Evolutionary conservation across 92 coral and sea anemone genomes (phyloP).

Genomic region (Zoanthus sansibaricus): DNA sequence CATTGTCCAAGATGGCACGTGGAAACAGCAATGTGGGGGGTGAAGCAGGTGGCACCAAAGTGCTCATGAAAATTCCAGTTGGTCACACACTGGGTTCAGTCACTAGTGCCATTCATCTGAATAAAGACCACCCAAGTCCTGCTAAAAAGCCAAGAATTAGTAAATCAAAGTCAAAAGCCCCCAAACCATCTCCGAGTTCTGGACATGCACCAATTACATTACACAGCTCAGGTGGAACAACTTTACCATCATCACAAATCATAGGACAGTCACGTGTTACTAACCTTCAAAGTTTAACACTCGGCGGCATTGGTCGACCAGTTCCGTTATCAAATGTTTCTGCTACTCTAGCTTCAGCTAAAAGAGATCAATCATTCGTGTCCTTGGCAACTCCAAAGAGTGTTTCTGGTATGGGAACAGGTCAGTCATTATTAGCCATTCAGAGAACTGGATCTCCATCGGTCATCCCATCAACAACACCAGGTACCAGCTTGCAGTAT

Average conservation of each 20-base stretch:
- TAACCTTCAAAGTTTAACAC: slow-evolving; percentile 52
- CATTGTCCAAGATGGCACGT: slow-evolving; percentile 20
- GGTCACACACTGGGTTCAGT: slow-evolving; percentile 83
- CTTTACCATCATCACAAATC: slow-evolving; percentile 44
- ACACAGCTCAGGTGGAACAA: slow-evolving; percentile 46
- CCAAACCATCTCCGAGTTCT: slow-evolving; percentile 47
- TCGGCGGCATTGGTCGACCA: slow-evolving; percentile 57
- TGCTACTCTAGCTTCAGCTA: slow-evolving; percentile 54
- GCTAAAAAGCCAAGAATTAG: slow-evolving; percentile 80
- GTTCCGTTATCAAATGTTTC: slow-evolving; percentile 67
- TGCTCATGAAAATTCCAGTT: slow-evolving; percentile 77
- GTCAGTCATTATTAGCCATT: slow-evolving; percentile 79
- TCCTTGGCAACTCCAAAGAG: slow-evolving; percentile 79
- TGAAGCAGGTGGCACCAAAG: slow-evolving; percentile 44
- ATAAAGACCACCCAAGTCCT: slow-evolving; percentile 78
- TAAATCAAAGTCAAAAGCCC: slow-evolving; percentile 71
- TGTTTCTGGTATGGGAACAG: slow-evolving; percentile 54
- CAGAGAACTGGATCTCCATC: slow-evolving; percentile 82
- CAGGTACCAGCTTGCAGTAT: slow-evolving; percentile 76
- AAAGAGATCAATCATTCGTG: slow-evolving; percentile 76
- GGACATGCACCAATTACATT: slow-evolving; percentile 57
- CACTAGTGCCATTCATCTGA: slow-evolving; percentile 62
- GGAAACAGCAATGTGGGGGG: slow-evolving; percentile 46
- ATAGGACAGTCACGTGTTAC: slow-evolving; percentile 35
- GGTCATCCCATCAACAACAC: slow-evolving; percentile 58